Percentiles rank a stretch among this genome's conserved stretches.
phyloP scores from a whole-genome alignment of 2,888 invertebrate species.

The Panopea generosa region DNA sequence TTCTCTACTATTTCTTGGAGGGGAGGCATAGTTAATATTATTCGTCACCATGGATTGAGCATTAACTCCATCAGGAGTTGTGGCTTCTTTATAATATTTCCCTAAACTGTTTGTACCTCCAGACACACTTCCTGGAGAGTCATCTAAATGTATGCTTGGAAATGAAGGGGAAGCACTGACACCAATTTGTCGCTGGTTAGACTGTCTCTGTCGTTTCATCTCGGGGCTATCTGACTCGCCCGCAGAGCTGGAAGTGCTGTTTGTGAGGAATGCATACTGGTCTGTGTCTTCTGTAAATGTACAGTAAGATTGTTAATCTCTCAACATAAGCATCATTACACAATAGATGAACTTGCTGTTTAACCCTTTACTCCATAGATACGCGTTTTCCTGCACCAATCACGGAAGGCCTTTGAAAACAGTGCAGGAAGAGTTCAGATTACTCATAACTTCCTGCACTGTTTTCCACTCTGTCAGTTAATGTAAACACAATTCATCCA shows the following conservation, averaged over 20 bases:
- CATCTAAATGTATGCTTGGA: slow-evolving; percentile 58
- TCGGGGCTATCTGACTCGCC: slow-evolving; percentile 38
- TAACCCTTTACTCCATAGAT: no score
- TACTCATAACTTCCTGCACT: no score
- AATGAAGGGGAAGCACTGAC: slow-evolving; percentile 65
- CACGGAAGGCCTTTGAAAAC: no score
- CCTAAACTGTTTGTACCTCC: slow-evolving; percentile 32
- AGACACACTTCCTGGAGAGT: slow-evolving; percentile 62
- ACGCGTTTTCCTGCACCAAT: no score
- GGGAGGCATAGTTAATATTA: neutral
- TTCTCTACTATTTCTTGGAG: neutral
- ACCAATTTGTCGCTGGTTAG: slow-evolving; percentile 47
- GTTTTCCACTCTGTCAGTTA: no score
- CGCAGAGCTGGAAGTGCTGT: slow-evolving; percentile 33
- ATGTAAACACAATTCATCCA: no score
- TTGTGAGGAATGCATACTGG: slow-evolving; percentile 41
- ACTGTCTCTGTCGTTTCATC: slow-evolving; percentile 26
- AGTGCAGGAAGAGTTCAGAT: no score
- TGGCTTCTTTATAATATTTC: slow-evolving; percentile 18
- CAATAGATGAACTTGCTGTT: no score
- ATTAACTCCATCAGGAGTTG: slow-evolving; percentile 69
- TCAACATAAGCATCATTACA: no score
- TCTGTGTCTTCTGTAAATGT: slow-evolving; percentile 44
- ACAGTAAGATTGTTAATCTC: no score
- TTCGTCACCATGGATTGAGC: slow-evolving; percentile 39